Evolutionary conservation across 37 sponge, comb jelly and placozoan genomes (phyloP), one percentile per base, ranked within the genome.

Genomic region (Halisarca cf. caerulea): DNA sequence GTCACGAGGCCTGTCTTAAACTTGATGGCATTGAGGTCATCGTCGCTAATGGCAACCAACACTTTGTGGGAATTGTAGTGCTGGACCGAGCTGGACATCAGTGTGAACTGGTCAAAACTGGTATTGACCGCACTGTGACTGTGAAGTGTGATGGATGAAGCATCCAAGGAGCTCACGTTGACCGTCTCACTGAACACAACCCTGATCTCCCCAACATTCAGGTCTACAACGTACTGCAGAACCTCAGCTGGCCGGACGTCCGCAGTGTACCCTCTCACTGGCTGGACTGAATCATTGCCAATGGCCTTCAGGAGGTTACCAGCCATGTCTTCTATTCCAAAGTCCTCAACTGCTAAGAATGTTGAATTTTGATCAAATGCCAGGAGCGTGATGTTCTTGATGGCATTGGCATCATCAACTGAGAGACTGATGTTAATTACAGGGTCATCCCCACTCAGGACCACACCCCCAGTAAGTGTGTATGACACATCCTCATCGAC

Each of bases 141-240:
- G 32, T 81, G 90, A 2, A 95, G 36, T 0, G 84, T 86, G 58
- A 95, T 18, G 15, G 44, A 40, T 15, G 81, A 11, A 23, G 84
- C 77, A 45, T 82, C 38, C 17, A 96, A 84, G 3, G 92, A 83
- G 43, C 83, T 78, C 0, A 88, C 94, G 85, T 96, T 84, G 15
- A 96, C 89, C 7, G 95, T 93, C 58, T 96, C 97, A 23, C 84
- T 45, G 81, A 94, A 96, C 17, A 84, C 88, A 35, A 96, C 60
- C 20, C 51, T 39, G 30, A 96, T 62, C 39, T 80, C 35, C 33
- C 97, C 97, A 59, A 43, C 59, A 57, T 94, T 83, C 34, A 96
- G 36, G 69, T 96, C 97, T 36, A 96, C 78, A 18, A 42, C 27
- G 57, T 86, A 96, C 4, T 33, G 34, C 7, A 40, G 38, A 15